Evolutionary conservation across 2,888 invertebrate genomes (phyloP).

Genomic region (Bellardia bayeri): DNA sequence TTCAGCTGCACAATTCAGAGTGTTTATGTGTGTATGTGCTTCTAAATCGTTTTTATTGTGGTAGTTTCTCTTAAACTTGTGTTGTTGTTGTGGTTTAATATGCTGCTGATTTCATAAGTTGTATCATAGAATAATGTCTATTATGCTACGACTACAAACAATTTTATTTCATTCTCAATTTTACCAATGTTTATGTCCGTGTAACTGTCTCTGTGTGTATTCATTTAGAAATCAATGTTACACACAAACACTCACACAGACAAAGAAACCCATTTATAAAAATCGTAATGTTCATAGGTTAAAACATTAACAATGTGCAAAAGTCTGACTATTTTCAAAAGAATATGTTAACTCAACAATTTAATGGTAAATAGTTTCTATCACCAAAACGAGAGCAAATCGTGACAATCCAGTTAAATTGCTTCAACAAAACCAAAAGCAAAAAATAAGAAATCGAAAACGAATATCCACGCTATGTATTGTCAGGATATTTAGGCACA

Average conservation of each 20-base stretch:
- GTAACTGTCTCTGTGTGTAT: not conserved
- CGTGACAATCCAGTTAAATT: slow-evolving; percentile 43
- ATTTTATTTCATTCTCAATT: slow-evolving; percentile 2
- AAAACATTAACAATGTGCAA: slow-evolving; percentile 36
- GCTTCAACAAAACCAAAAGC: not conserved
- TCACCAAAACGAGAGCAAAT: slow-evolving; percentile 33
- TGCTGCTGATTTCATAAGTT: slow-evolving; percentile 49
- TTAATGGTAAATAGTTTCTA: slow-evolving; percentile 24
- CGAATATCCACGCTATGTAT: not conserved
- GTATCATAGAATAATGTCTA: slow-evolving; percentile 34
- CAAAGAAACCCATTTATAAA: not conserved
- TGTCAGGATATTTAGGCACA: not conserved
- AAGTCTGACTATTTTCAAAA: not conserved
- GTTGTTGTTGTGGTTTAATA: slow-evolving; percentile 23
- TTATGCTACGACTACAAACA: slow-evolving; percentile 4
- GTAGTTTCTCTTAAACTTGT: not conserved
- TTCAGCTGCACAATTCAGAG: slow-evolving; percentile 10
- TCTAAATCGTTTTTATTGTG: slow-evolving; percentile 38
- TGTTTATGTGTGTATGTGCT: not conserved
- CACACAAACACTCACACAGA: not conserved
- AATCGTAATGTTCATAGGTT: slow-evolving; percentile 20
- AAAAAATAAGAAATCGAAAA: not conserved
- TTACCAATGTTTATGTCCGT: not conserved
- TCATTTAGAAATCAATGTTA: slow-evolving; percentile 9
- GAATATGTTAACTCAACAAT: slow-evolving; percentile 31